phyloP scores from a whole-genome alignment of 2,113 vertebrate genomes.

The Reinhardtius hippoglossoides region DNA sequence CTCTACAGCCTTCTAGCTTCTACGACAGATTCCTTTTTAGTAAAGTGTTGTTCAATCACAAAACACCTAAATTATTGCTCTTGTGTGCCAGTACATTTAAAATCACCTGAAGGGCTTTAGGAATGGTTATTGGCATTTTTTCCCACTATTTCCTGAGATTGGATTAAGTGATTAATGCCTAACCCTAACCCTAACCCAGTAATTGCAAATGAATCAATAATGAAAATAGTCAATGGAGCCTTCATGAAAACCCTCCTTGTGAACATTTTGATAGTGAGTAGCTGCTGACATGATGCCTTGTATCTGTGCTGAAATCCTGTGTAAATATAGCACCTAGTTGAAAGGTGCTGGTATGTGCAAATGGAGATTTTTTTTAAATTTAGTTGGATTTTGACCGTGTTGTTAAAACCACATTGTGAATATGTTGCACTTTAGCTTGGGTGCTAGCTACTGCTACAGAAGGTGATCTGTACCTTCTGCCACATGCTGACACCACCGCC shows the following conservation, averaged over 20 bases:
- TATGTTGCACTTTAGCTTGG: not conserved
- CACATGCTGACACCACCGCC: not conserved
- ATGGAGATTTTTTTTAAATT: not conserved
- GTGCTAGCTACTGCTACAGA: too few relatives aligned
- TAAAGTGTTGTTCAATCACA: not conserved
- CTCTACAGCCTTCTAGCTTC: not conserved
- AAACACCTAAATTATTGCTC: not conserved
- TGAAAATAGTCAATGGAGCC: too few relatives aligned
- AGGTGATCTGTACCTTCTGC: not conserved
- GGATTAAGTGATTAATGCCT: too few relatives aligned
- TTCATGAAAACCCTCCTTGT: not conserved
- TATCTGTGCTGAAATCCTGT: not conserved
- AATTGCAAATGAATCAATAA: too few relatives aligned
- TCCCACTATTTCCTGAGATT: too few relatives aligned
- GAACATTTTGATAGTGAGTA: not conserved
- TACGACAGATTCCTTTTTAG: not conserved
- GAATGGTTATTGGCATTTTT: not conserved
- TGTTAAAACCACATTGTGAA: conserved; percentile 10
- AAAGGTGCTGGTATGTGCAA: not conserved
- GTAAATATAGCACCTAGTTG: not conserved
- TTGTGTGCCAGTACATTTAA: not conserved
- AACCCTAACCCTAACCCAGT: too few relatives aligned
- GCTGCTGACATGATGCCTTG: not conserved
- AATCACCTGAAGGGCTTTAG: not conserved
- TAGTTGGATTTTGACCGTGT: not conserved